Evolutionary conservation across 2,888 invertebrate species (phyloP).

Genomic region (Asteroscopus sphinx): DNA sequence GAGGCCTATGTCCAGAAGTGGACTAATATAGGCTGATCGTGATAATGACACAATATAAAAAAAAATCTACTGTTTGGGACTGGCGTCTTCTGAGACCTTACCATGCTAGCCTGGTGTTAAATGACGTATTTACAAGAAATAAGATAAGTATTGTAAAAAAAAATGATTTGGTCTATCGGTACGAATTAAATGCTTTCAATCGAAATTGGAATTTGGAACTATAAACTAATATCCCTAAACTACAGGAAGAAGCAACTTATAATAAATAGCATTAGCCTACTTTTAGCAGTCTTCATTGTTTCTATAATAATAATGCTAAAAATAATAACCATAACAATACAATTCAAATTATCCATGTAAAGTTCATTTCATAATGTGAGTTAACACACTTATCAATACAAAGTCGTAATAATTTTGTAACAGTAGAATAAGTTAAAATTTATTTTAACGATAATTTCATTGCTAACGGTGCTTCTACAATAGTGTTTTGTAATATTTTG

Average conservation of each 20-base stretch:
- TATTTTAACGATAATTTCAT: conserved; percentile 34
- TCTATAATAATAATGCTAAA: not conserved
- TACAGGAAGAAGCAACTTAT: not conserved
- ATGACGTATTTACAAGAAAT: too few species aligned
- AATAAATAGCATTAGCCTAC: conserved; percentile 12
- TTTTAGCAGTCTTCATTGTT: not conserved
- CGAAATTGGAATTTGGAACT: too few species aligned
- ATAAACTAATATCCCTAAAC: too few species aligned
- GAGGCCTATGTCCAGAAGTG: too few species aligned
- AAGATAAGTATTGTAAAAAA: too few species aligned
- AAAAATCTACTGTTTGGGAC: too few species aligned
- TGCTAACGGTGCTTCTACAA: conserved; percentile 19
- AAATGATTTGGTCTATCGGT: too few species aligned
- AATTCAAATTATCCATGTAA: conserved; percentile 16
- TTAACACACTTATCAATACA: conserved; percentile 45
- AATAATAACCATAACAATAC: conserved; percentile 15
- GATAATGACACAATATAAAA: too few species aligned
- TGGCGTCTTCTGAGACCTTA: too few species aligned
- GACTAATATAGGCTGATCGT: too few species aligned
- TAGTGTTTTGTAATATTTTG: conserved; percentile 26
- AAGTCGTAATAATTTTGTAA: conserved; percentile 36
- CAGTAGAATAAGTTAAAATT: conserved; percentile 20
- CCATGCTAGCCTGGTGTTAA: too few species aligned
- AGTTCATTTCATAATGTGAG: conserved; percentile 23
- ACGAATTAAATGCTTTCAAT: too few species aligned